Evolutionary conservation across 2,797 vertebrate genomes (phyloP).

Genomic region (Spinibarbus caldwelli): DNA sequence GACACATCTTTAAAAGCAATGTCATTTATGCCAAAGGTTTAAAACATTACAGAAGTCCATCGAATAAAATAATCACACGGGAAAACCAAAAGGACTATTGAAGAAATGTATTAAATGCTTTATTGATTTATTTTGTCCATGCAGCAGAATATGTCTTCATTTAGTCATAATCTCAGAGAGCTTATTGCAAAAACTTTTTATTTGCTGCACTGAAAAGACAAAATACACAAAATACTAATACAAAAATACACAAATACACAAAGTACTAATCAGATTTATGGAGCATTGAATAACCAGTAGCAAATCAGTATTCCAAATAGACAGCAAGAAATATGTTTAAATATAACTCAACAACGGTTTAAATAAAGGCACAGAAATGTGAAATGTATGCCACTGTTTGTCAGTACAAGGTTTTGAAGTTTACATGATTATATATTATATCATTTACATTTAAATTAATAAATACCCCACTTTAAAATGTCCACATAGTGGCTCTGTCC

Average conservation of each 20-base stretch:
- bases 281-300: not conserved
- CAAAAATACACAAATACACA: not conserved
- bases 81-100: not conserved
- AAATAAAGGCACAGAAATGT: not conserved
- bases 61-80: not conserved
- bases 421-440: not conserved
- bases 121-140: not conserved
- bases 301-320: not conserved
- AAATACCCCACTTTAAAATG: not conserved
- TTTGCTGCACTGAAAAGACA: not conserved
- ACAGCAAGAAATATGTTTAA: not conserved
- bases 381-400: not conserved
- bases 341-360: not conserved
- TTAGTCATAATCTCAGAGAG: not conserved
- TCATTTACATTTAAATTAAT: not conserved
- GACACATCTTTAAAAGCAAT: not conserved
- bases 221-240: not conserved
- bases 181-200: not conserved
- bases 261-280: not conserved
- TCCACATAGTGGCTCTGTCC: conserved; percentile 8
- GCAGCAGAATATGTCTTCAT: not conserved
- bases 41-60: not conserved
- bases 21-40: not conserved
- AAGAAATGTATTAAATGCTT: not conserved
- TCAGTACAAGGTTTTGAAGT: not conserved